Percentiles rank a stretch among this genome's conserved stretches.
These are phyloP conservation scores for Pituophis catenifer DNA, from an alignment of 2,113 vertebrate genomes.

Conservation along the genomic window DNA sequence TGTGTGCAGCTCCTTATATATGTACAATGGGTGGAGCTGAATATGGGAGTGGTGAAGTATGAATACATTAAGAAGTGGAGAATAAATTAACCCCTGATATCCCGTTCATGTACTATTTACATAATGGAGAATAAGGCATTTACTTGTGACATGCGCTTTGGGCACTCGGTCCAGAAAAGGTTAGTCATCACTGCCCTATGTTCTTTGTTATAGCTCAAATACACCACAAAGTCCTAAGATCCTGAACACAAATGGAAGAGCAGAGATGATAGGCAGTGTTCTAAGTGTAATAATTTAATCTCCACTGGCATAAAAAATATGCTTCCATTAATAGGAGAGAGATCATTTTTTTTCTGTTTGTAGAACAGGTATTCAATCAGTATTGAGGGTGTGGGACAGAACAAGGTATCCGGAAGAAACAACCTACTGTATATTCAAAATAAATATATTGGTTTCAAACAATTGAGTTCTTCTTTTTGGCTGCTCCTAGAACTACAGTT, in stretches of 20 bases:
- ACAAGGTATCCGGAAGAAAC: not conserved
- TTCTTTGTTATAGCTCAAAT: not conserved
- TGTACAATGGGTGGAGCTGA: too few species aligned
- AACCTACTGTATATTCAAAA: not conserved
- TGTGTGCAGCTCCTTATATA: too few species aligned
- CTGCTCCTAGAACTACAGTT: not conserved
- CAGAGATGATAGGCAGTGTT: not conserved
- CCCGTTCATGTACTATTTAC: too few species aligned
- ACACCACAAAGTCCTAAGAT: not conserved
- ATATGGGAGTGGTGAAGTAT: too few species aligned
- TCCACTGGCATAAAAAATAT: not conserved
- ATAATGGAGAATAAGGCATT: too few species aligned
- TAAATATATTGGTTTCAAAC: not conserved
- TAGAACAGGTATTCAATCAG: not conserved
- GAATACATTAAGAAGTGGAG: too few species aligned
- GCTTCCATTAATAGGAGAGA: not conserved
- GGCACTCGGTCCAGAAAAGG: too few species aligned
- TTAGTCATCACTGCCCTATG: not conserved
- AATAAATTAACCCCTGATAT: too few species aligned
- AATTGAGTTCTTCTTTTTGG: not conserved
- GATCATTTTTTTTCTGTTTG: not conserved
- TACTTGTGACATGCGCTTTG: too few species aligned
- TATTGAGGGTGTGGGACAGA: not conserved
- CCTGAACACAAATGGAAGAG: not conserved
- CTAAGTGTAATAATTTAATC: too few species aligned